A percentile compares a stretch with the other conserved stretches of the same genome.
Conservation (phyloP, 2,888 invertebrate genomes). For the Acanthosepion esculentum region DNA sequence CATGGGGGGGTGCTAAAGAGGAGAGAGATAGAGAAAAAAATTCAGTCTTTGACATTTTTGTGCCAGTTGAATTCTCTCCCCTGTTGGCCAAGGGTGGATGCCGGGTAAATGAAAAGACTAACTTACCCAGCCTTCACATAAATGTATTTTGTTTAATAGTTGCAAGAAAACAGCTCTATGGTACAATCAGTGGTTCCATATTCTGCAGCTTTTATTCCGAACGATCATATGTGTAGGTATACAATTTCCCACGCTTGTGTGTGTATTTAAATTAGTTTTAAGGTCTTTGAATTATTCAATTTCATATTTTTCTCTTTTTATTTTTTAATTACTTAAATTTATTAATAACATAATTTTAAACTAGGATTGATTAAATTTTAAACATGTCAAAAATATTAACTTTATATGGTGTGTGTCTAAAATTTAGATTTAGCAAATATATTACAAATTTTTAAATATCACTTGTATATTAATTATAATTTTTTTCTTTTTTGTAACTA, state of each 20-base stretch:
- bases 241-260: not conserved
- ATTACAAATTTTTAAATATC: too few species aligned
- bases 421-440: too few species aligned
- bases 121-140: not conserved
- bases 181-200: not conserved
- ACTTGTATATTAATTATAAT: too few species aligned
- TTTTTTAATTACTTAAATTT: too few species aligned
- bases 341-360: too few species aligned
- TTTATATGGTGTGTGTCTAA: too few species aligned
- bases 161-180: not conserved
- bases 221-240: not conserved
- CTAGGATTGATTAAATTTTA: too few species aligned
- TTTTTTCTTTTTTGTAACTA: too few species aligned
- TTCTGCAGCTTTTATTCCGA: not conserved
- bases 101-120: not conserved
- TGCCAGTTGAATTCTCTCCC: not conserved
- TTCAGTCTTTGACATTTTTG: not conserved
- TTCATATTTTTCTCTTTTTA: too few species aligned
- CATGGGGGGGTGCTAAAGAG: not conserved
- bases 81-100: not conserved
- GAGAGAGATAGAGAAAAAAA: not conserved
- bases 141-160: constrained; percentile 20
- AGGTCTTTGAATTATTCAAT: too few species aligned
- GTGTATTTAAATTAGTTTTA: too few species aligned
- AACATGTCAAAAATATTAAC: too few species aligned